phyloP scores from a whole-genome alignment of 2,888 invertebrate genomes.

The Pristionchus japonicus region DNA sequence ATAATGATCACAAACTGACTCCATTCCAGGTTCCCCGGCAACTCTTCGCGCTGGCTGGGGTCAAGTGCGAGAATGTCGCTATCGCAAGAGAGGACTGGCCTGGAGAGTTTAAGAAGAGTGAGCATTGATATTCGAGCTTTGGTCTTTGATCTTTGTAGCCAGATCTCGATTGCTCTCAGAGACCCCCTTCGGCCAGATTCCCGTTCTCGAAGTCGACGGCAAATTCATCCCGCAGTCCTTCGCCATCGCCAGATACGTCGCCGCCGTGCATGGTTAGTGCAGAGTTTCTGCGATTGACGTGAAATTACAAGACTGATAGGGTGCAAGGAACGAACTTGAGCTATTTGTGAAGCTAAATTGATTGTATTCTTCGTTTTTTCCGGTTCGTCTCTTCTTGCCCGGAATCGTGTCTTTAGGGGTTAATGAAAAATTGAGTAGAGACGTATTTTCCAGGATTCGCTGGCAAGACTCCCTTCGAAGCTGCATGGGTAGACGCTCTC shows the following conservation, averaged over 20 bases:
- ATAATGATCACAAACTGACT: conserved; percentile 38
- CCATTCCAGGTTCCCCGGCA: conserved; percentile 45
- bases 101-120: conserved; percentile 54
- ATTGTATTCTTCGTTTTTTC: too few relatives aligned
- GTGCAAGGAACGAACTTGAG: too few relatives aligned
- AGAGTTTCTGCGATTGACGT: background rate
- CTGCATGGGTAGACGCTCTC: conserved; percentile 55
- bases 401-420: too few relatives aligned
- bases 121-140: background rate
- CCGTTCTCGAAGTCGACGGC: conserved; percentile 22
- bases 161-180: background rate
- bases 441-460: conserved; percentile 45
- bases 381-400: too few relatives aligned
- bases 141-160: conserved; percentile 25
- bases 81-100: conserved; percentile 6
- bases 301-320: too few relatives aligned
- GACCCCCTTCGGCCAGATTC: conserved; percentile 7
- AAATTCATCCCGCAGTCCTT: conserved; percentile 10
- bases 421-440: too few relatives aligned
- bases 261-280: background rate
- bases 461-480: conserved; percentile 54
- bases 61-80: conserved; percentile 52
- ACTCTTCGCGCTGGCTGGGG: conserved; percentile 50
- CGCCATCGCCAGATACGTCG: conserved; percentile 28
- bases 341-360: too few relatives aligned